Evolutionary conservation across 1,140 invertebrate genomes (phyloP), one percentile per base, ranked within the genome.

Genomic region (Pinna nobilis): DNA sequence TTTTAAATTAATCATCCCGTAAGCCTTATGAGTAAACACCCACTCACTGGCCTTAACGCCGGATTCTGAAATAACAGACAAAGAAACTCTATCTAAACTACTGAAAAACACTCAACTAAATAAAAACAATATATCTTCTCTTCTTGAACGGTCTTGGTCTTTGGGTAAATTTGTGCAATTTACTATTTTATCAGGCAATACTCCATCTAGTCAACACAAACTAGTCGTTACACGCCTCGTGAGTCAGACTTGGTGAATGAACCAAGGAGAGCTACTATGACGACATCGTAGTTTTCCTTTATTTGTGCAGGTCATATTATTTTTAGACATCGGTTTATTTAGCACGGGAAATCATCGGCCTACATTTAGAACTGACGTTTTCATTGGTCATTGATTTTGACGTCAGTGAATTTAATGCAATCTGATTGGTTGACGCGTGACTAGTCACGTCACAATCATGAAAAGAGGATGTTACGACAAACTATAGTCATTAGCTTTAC

Each of bases 221-320:
- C 55, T 59, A 33, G 55, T 59, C 55, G 37, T 59, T 59, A 28
- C 37, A 35, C 55, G 55, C 30, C 37, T 59, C 55, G 37, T 59
- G 55, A 59, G 55, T 59, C 55, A 59, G 55, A 30, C 15, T 33
- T 59, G 55, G 55, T 59, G 55, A 59, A 59, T 59, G 55, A 59
- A 59, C 55, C 55, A 35, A 59, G 30, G 33, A n/a, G n/a, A 59
- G 32, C 55, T 59, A 59, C 32, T 59, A 35, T 59, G 55, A 59
- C 55, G 55, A 59, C 55, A 59, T 59, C 37, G 30, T 35, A 35
- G 55, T 59, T 59, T 59, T 59, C 55, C 55, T 59, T 59, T 59
- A 59, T 59, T 59, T 59, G 55, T 59, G 55, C 55, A 59, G 55
- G 55, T 59, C 55, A 59, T 35, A n/a, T 59, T 59, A 59, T 59